A percentile compares a stretch with the other conserved stretches of the same genome.
Evolutionary conservation across 2,888 invertebrate species (phyloP).

Genomic region (Stratiomys singularior): DNA sequence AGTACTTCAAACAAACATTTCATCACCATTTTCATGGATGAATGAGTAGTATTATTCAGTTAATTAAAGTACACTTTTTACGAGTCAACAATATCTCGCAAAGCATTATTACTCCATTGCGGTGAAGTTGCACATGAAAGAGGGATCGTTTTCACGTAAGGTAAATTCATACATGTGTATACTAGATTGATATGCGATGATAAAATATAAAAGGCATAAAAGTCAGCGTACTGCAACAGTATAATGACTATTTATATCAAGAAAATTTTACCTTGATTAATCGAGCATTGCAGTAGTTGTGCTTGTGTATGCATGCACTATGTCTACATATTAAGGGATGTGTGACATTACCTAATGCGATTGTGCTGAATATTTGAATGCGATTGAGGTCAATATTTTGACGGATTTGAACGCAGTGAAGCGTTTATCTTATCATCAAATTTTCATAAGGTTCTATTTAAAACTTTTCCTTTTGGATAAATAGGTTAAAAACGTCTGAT

Average conservation of each 20-base stretch:
- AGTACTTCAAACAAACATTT: not conserved
- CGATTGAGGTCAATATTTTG: too few species aligned
- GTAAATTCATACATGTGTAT: not conserved
- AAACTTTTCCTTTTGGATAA: too few species aligned
- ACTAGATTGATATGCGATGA: not conserved
- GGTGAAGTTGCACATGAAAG: not conserved
- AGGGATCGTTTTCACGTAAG: not conserved
- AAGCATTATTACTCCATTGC: not conserved
- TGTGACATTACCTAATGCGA: slow-evolving; percentile 23
- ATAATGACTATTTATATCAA: not conserved
- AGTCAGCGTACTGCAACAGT: not conserved
- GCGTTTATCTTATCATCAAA: too few species aligned
- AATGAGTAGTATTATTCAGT: slow-evolving; percentile 1
- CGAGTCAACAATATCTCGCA: not conserved
- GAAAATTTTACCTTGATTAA: slow-evolving; percentile 27
- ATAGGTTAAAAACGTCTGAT: too few species aligned
- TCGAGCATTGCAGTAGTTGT: slow-evolving; percentile 16
- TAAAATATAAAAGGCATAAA: not conserved
- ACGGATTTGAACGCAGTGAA: too few species aligned
- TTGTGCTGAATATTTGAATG: not conserved
- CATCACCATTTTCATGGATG: not conserved
- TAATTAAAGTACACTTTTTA: not conserved
- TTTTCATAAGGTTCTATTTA: too few species aligned
- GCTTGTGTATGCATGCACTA: not conserved
- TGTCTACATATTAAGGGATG: not conserved